These are phyloP conservation scores for Hoplias malabaricus DNA, from an alignment of 2,113 vertebrate genomes.

Conservation along the genomic window DNA sequence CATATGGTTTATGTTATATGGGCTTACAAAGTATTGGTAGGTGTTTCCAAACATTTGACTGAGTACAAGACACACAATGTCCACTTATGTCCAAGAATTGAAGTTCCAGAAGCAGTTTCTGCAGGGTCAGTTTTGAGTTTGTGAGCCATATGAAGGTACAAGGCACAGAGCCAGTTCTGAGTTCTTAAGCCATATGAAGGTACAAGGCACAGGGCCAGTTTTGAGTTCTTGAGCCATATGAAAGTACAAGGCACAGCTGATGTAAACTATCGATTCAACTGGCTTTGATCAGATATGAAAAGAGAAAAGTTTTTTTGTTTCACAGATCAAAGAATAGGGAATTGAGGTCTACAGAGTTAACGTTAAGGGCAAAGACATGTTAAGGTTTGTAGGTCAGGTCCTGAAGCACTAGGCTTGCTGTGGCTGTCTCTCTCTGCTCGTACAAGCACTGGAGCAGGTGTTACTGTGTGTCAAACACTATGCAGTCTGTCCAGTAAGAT, in stretches of 20 bases:
- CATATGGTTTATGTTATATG: no score
- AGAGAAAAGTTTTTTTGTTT: neutral
- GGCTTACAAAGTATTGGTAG: no score
- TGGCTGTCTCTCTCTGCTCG: neutral
- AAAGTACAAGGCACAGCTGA: neutral
- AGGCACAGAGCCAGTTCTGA: no score
- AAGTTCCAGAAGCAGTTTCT: no score
- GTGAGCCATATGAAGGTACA: no score
- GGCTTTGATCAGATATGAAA: neutral
- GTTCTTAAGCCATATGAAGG: no score
- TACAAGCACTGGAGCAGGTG: constrained; percentile 17
- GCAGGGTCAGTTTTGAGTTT: no score
- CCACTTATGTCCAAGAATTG: no score
- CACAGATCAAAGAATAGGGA: constrained; percentile 25
- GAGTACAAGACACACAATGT: no score
- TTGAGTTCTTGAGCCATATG: neutral
- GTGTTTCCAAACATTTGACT: no score
- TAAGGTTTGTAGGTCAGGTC: constrained; percentile 14
- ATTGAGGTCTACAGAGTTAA: constrained; percentile 7
- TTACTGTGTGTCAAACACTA: constrained; percentile 33
- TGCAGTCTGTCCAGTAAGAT: constrained; percentile 35
- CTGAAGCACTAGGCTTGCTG: neutral
- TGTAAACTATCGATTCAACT: neutral
- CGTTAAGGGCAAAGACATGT: neutral
- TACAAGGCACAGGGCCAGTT: neutral